These are phyloP conservation scores for Tetrapedia diversipes DNA, from an alignment of 2,888 invertebrate genomes.

Conservation along the genomic window DNA sequence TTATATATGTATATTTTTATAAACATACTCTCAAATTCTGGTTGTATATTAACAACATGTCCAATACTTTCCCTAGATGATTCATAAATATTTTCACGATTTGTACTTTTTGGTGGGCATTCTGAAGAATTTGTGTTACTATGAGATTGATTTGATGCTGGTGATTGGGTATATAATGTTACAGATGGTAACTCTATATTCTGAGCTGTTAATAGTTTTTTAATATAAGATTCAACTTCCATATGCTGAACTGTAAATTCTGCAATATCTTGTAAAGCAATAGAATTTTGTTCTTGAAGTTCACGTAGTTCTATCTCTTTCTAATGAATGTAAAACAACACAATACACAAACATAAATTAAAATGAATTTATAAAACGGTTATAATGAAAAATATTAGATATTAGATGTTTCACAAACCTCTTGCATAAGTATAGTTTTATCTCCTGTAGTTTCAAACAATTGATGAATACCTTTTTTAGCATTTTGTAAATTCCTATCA, in stretches of 20 bases:
- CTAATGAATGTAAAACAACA: conserved; percentile 76
- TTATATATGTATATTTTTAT: neutral
- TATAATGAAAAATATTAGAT: neutral
- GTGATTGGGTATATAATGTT: conserved; percentile 66
- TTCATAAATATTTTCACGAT: conserved; percentile 51
- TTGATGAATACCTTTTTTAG: conserved; percentile 81
- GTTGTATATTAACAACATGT: conserved; percentile 70
- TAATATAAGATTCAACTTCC: conserved; percentile 81
- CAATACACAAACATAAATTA: too few species aligned
- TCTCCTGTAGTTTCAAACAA: conserved; percentile 70
- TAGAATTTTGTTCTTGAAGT: conserved; percentile 85
- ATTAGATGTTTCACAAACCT: conserved; percentile 72
- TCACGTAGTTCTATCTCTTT: conserved; percentile 85
- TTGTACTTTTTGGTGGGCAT: conserved; percentile 53
- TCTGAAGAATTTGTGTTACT: conserved; percentile 62
- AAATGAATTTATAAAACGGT: neutral
- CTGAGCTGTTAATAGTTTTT: conserved; percentile 78
- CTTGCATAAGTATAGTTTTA: conserved; percentile 75
- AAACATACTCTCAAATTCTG: conserved; percentile 60
- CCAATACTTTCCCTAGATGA: conserved; percentile 72
- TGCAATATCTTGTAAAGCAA: conserved; percentile 84
- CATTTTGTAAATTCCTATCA: conserved; percentile 81
- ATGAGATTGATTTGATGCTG: conserved; percentile 66
- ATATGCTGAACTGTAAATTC: conserved; percentile 83
- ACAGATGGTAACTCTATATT: conserved; percentile 77